phyloP scores from a whole-genome alignment of 1,140 invertebrate species.

The Heliothis virescens region DNA sequence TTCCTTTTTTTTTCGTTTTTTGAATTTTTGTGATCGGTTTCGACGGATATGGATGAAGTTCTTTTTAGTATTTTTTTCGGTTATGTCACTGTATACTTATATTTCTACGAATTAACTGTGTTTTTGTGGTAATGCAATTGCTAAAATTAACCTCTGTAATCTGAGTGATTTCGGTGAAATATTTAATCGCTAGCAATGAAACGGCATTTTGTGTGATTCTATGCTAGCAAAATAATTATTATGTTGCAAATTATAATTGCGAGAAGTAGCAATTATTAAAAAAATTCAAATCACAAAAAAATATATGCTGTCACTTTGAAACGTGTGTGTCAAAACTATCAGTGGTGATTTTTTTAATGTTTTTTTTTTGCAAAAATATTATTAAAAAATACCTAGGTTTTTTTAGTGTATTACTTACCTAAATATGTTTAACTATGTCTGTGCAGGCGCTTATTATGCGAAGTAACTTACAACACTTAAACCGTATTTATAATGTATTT shows the following conservation, averaged over 20 bases:
- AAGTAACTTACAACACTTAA: not conserved
- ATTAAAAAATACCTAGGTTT: not conserved
- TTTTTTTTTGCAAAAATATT: not conserved
- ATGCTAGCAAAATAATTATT: no score
- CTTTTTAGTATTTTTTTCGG: not conserved
- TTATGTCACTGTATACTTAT: constrained; percentile 2
- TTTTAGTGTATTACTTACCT: not conserved
- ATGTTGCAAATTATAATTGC: no score
- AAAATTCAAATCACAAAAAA: no score
- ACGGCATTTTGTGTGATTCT: no score
- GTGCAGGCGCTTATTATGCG: constrained; percentile 48
- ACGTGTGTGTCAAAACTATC: no score
- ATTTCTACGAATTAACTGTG: not conserved
- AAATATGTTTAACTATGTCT: constrained; percentile 4
- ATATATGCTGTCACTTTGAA: no score
- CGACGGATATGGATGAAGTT: constrained; percentile 22
- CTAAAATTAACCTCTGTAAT: no score
- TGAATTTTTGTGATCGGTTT: constrained; percentile 9
- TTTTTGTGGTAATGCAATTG: no score
- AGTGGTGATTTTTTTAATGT: no score
- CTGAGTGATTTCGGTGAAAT: no score
- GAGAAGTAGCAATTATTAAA: no score
- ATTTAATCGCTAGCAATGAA: no score
- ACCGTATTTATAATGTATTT: not conserved
- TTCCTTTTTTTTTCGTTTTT: constrained; percentile 22